Base-by-base conservation (phyloP, 2,888 invertebrate genomes). In the Megaustenia siamemsis region DNA sequence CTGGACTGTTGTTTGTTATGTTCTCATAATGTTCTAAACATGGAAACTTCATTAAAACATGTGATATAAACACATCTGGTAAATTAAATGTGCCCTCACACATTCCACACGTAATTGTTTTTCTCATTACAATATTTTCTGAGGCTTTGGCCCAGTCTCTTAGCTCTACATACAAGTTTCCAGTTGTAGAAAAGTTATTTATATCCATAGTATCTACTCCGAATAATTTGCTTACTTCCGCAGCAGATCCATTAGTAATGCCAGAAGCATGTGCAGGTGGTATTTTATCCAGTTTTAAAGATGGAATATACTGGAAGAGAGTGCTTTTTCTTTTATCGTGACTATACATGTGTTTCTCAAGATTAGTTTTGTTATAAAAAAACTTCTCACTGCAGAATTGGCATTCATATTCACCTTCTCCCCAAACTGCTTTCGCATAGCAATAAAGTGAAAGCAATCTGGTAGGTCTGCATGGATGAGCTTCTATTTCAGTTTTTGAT, bases 341-440 rank as follows among this genome's bases (percentile, higher is more conserved):
- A 24, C 15, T 10, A 35, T 49, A 35, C 73, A 73, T 73, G 35
- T 73, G 73, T 0, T 49, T 32, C 32, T 49, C 73, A 18, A 73
- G 73, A 15, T 32, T 35, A 32, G 18, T 45, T 49, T 49, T 73
- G 32, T 3, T 2, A 49, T 6, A 18, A 32, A 73, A 73, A 35
- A 32, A 49, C 24, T 28, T 49, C 4, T 49, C 49, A 32, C 32
- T 0, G 24, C 49, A 49, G 5, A 28, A n/a, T 45, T 45, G 49
- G 32, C 73, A 73, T 21, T 73, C 43, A 49, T 32, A 73, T 28
- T 45, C 32, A 49, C 21, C 49, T 12, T 71, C 43, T 4, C 18
- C 32, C 73, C 73, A 73, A 18, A 73, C 49, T 18, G 73, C 73
- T 73, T 73, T 73, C 21, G 5, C 21, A 32, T 49, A 73, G 10